Base-by-base conservation (phyloP, 2,797 vertebrate species). In the Enteromius mattozi region DNA sequence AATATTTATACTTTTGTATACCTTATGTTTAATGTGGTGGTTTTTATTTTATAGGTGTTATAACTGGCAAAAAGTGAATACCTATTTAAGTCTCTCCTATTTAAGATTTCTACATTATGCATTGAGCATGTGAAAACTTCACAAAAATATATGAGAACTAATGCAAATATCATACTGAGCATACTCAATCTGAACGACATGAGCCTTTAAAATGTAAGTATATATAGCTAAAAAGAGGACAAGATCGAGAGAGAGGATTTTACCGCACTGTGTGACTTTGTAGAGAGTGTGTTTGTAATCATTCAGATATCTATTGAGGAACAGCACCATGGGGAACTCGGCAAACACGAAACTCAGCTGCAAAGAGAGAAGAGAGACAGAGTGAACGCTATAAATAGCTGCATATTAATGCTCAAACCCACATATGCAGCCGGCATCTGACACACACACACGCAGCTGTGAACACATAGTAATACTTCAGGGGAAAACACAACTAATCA, bases 321-420 rank as follows among this genome's bases (percentile, higher is more conserved):
- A 96, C 85, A 98, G 94, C 47, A 93, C 47, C 95, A 96, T 97
- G 84, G 98, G 98, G 88, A 99, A 93, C 94, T 99, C 95, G 0
- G 98, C 96, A 0, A 96, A 97, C 78, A 97, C 95, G 0, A 99
- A 97, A 85, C 98, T 98, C 88, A 99, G 88, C 98, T 99, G 91
- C 77, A 47, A 54, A 37, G 40, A 78, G 30, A 76, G 19, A 68
- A 63, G 33, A 72, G 21, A 80, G 37, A 54, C 16, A 70, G 56
- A 49, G 66, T 16, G 6, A 69, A n/a, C 7, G 21, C 59, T 81
- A 77, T 81, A 56, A 49, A 85, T 80, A 69, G 49, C 85, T 75
- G 33, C 37, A 33, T 71, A 59, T 74, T 47, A 76, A 42, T 82
- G 61, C 54, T 42, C 75, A 79, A 51, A 74, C 54, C 42, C 75